Evolutionary conservation across 2,113 vertebrate species (phyloP), one percentile per base, ranked within the genome.

Genomic region (Microtus oregoni): DNA sequence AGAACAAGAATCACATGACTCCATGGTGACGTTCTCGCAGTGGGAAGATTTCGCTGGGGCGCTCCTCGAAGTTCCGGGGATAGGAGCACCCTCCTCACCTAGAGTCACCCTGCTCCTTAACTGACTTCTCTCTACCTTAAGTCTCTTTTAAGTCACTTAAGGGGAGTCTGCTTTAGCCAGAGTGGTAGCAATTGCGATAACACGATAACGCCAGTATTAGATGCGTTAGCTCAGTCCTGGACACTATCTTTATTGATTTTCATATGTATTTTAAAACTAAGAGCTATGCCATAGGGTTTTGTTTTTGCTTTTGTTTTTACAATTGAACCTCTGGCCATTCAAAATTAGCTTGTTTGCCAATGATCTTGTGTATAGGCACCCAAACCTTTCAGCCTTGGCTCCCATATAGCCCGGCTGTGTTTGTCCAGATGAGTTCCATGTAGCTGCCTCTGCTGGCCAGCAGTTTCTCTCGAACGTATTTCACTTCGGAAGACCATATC

Each of bases 281-380:
- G 96, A 98, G 99, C 95, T 98, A 98, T 98, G 98, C 99, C 99
- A 99, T 97, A 98, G 98, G 98, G 98, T 98, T 98, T 98, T 98
- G 61, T 96, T 98, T 99, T 99, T 98, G 68, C 94, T 98, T 99
- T 99, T 98, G 98, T 73, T 95, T 98, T 99, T 99, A 99, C 98
- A 99, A 98, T 98, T 99, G 99, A 99, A 99, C 99, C 97, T 99
- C 99, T 92, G 99, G 99, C 98, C 99, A 99, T 98, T 99, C 99
- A 96, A 99, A 99, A 97, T 99, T 98, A 82, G 99, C 99, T 95
- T 99, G 99, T 98, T 99, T 99, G 98, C 99, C 99, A 97, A 98
- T 99, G 98, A 99, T 99, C 98, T 99, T 99, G 98, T 99, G 7
- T 99, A 98, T 99, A 99, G 98, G 99, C 99, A 97, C 99, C 99